Percentiles rank a stretch among this genome's conserved stretches.
Conservation (phyloP, 1,140 invertebrate species). For the Drosophila subpulchrella region DNA sequence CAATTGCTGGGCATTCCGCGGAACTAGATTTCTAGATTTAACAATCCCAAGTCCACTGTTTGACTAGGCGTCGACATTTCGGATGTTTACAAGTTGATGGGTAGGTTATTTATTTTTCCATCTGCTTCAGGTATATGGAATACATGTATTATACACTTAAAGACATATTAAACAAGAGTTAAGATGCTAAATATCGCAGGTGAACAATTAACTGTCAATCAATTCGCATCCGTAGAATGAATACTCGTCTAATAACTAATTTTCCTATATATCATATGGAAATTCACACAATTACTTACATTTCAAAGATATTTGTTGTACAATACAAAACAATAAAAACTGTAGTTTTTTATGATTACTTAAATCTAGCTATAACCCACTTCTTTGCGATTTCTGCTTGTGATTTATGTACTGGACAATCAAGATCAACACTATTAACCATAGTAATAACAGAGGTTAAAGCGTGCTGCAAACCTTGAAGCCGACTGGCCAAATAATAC, state of each 20-base stretch:
- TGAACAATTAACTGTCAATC: not conserved
- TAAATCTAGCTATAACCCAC: not conserved
- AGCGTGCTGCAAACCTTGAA: constrained; percentile 1
- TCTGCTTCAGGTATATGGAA: not conserved
- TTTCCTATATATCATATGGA: too few relatives aligned
- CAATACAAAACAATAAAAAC: too few relatives aligned
- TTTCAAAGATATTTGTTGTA: too few relatives aligned
- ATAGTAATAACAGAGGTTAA: constrained; percentile 2
- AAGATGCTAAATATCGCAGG: not conserved
- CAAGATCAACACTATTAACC: constrained; percentile 19
- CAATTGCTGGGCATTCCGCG: constrained; percentile 43
- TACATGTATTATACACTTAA: too few relatives aligned
- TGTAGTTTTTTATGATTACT: too few relatives aligned
- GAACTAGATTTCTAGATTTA: constrained; percentile 31
- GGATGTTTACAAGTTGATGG: constrained; percentile 33
- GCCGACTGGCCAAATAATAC: not conserved
- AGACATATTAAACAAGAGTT: not conserved
- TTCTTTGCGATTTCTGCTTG: not conserved
- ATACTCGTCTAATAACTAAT: not conserved
- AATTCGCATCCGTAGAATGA: not conserved
- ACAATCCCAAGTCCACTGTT: constrained; percentile 14
- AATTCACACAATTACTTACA: not conserved
- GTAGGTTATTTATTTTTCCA: not conserved
- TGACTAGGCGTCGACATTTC: constrained; percentile 40
- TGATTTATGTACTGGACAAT: constrained; percentile 10